phyloP scores from a whole-genome alignment of 2,888 invertebrate genomes.

The Lacanobia wlatinum region DNA sequence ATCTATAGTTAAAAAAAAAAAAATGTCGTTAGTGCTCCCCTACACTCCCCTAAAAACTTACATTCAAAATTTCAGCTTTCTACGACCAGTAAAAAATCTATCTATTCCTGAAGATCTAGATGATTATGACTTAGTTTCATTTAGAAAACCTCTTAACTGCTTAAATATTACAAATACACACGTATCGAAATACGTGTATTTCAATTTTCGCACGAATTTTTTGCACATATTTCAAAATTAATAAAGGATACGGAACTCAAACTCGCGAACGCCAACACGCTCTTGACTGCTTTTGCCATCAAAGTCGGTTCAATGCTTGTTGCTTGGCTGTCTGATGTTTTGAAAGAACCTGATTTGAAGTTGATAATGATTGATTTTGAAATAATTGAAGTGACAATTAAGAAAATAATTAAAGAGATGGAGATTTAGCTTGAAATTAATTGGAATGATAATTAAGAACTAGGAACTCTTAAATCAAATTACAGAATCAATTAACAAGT shows the following conservation, averaged over 20 bases:
- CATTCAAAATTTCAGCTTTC: no score
- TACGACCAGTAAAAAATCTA: no score
- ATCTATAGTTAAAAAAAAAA: no score
- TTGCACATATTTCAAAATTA: no score
- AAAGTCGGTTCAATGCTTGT: constrained; percentile 22
- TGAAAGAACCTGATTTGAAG: neutral
- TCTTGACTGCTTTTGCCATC: constrained; percentile 7
- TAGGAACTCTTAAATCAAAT: constrained; percentile 6
- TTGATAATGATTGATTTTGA: constrained; percentile 29
- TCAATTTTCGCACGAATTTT: no score
- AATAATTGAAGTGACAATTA: constrained; percentile 39
- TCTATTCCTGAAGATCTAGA: no score
- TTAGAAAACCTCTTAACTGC: no score
- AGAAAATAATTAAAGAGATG: constrained; percentile 33
- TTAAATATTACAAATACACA: no score
- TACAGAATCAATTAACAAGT: constrained; percentile 15
- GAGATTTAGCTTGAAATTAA: constrained; percentile 24
- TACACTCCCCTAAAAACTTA: no score
- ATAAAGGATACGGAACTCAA: neutral
- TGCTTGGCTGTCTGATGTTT: constrained; percentile 16
- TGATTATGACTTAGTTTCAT: no score
- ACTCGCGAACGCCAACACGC: neutral
- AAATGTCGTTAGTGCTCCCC: no score
- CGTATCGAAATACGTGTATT: no score
- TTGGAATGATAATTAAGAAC: constrained; percentile 19